Percentiles rank a stretch among this genome's conserved stretches.
Conservation (phyloP, 2,888 invertebrate genomes). For the Smittia aterrima region DNA sequence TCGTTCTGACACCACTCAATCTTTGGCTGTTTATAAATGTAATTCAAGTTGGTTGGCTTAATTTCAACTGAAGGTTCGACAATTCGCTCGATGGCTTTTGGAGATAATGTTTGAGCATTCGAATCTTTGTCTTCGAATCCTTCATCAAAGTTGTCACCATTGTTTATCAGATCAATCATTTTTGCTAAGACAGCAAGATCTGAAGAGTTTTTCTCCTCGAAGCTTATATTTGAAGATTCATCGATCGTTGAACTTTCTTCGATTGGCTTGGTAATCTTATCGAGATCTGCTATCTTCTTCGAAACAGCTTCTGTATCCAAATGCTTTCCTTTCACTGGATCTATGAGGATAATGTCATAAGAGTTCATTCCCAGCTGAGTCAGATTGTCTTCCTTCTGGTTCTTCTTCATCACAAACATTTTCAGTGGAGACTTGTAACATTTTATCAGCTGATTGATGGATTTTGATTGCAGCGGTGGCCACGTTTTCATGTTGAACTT, state of each 20-base stretch:
- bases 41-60: background rate
- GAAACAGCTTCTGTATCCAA: background rate
- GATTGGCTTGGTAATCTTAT: background rate
- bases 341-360: background rate
- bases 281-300: background rate
- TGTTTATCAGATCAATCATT: background rate
- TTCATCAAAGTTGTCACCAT: background rate
- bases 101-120: background rate
- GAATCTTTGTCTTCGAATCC: background rate
- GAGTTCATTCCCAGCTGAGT: background rate
- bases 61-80: background rate
- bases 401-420: background rate
- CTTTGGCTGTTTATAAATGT: background rate
- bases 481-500: background rate
- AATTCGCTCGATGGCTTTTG: background rate
- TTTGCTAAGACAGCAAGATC: background rate
- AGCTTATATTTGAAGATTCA: no score
- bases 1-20: background rate
- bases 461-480: background rate
- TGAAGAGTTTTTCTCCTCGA: background rate
- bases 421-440: background rate
- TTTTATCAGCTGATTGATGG: background rate
- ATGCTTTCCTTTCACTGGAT: background rate
- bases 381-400: background rate
- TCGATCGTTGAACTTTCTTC: no score